phyloP scores from a whole-genome alignment of 35 echinoderm and acorn worm genomes.

The Apostichopus parvimensis region DNA sequence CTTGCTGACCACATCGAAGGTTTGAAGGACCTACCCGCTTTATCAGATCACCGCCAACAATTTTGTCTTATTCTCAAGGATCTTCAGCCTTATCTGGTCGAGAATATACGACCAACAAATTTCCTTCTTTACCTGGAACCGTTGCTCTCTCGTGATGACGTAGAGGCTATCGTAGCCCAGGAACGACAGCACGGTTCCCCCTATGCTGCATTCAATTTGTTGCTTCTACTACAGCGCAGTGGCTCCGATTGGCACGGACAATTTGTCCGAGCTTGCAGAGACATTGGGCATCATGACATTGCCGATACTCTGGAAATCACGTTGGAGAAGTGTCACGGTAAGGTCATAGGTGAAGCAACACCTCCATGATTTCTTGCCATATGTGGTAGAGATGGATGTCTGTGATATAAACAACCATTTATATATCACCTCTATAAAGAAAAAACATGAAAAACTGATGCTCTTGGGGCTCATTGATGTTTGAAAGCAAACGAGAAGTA shows the following conservation, averaged over 20 bases:
- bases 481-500: too few species aligned
- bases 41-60: not conserved
- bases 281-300: not conserved
- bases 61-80: conserved; percentile 1
- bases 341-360: not conserved
- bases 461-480: too few species aligned
- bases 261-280: conserved; percentile 3
- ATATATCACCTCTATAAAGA: too few species aligned
- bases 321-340: conserved; percentile 1
- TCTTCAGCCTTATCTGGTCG: not conserved
- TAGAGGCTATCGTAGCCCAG: not conserved
- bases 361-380: too few species aligned
- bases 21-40: not conserved
- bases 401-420: too few species aligned
- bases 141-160: not conserved
- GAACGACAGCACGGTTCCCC: not conserved
- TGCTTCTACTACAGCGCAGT: conserved; percentile 29
- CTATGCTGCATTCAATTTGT: conserved; percentile 18
- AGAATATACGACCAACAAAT: not conserved
- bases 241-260: conserved; percentile 21
- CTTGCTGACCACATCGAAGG: conserved; percentile 28
- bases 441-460: too few species aligned
- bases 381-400: too few species aligned
- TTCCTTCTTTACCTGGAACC: not conserved
- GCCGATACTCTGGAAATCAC: conserved; percentile 19